These are phyloP conservation scores for Hipposideros larvatus DNA, from an alignment of 2,797 vertebrate genomes.

Conservation along the genomic window DNA sequence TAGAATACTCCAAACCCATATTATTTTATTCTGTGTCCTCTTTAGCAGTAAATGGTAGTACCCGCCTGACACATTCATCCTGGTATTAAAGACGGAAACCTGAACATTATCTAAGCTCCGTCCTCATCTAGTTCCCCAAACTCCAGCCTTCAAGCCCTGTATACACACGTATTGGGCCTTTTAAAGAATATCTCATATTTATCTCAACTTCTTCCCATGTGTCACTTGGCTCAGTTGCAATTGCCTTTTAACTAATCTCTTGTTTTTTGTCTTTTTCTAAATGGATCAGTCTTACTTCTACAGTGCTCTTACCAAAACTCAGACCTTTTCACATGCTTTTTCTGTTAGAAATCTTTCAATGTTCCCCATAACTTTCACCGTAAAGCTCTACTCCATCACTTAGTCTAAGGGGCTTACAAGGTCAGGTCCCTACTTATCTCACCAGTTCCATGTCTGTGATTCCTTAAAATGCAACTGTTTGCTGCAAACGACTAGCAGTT, in stretches of 20 bases:
- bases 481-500: background rate
- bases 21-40: background rate
- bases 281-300: background rate
- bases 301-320: background rate
- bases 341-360: background rate
- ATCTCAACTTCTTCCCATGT: background rate
- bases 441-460: too few species aligned
- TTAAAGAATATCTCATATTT: background rate
- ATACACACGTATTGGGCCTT: background rate
- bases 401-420: background rate
- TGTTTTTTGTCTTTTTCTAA: background rate
- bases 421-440: background rate
- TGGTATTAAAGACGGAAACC: background rate
- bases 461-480: background rate
- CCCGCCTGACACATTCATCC: background rate
- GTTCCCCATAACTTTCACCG: background rate
- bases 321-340: background rate
- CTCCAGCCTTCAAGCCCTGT: background rate
- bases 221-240: background rate
- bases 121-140: background rate
- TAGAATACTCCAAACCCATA: rapidly evolving
- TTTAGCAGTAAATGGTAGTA: background rate
- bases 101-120: background rate
- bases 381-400: background rate
- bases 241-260: background rate